These are phyloP conservation scores for Cercopithecus mona DNA, from an alignment of 2,113 vertebrate species.

Conservation along the genomic window DNA sequence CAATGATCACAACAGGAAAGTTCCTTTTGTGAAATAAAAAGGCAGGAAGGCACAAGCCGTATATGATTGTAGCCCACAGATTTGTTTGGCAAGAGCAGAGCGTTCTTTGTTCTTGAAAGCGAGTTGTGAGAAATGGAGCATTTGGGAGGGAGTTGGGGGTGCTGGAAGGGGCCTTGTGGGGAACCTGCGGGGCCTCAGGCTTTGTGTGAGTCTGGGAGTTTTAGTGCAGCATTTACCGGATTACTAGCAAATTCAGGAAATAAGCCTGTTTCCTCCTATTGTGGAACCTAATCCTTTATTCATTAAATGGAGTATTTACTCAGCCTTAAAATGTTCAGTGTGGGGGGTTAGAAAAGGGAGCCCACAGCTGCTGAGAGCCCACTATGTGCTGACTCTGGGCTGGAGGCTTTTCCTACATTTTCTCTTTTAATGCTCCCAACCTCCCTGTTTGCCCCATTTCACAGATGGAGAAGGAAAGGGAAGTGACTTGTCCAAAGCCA, in stretches of 20 bases:
- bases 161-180: background rate
- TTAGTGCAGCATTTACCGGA: background rate
- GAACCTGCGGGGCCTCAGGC: background rate
- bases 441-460: background rate
- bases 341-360: background rate
- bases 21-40: background rate
- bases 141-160: too few relatives aligned
- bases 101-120: background rate
- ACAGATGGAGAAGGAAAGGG: background rate
- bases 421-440: background rate
- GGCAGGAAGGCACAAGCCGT: background rate
- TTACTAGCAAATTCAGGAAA: background rate
- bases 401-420: background rate
- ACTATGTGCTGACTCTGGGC: accelerated
- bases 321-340: background rate
- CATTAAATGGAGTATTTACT: background rate
- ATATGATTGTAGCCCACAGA: background rate
- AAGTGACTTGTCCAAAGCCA: background rate
- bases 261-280: background rate
- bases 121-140: background rate
- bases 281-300: background rate
- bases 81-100: background rate
- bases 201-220: background rate
- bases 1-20: background rate
- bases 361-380: background rate